Evolutionary conservation across 2,797 vertebrate genomes (phyloP), one percentile per base, ranked within the genome.

Genomic region (Eutrigla gurnardus): DNA sequence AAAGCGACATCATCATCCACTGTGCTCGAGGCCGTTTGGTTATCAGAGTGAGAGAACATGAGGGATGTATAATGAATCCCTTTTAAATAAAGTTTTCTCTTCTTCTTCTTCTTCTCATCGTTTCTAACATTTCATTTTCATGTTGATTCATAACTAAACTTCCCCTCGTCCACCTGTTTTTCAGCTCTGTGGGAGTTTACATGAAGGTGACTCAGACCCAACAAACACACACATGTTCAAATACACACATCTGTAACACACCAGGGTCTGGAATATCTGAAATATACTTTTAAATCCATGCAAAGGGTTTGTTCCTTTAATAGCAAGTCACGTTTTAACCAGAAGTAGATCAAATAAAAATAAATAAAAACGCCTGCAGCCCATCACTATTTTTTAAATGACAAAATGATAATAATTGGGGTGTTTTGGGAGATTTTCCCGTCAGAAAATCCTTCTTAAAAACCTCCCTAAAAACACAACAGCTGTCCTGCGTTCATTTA

Each of bases 11-110:
- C 35, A n/a, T 42, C 52, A 18, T 25, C 25, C 62, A 71, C 46
- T 32, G 46, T 0, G 45, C 70, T 57, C 0, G 57, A 33, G 55
- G 67, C 63, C 3, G 62, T 63, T 72, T 70, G 70, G 32, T 54
- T 25, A 37, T 70, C 25, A 55, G 14, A 36, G 43, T 10, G 11
- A 69, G 4, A 39, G 73, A 53, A 40, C 25, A 25, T 25, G 25
- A 25, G 25, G 25, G 25, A 25, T 25, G 25, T 25, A 1, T 25
- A 25, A 25, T 25, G 25, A 25, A 25, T 25, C 1, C 2, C 25
- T n/a, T 13, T 17, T 17, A 18, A 18, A 49, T 10, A 49, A 49
- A 17, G 0, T 0, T 18, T 14, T 57, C 4, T 33, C 5, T 15
- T 5, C 11, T 13, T 32, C 7, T 65, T 10, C 13, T 42, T 40